Percentiles rank a stretch among this genome's conserved stretches.
phyloP scores from a whole-genome alignment of 37 sponge, comb jelly and placozoan species.

The Dysidea cf. avara region DNA sequence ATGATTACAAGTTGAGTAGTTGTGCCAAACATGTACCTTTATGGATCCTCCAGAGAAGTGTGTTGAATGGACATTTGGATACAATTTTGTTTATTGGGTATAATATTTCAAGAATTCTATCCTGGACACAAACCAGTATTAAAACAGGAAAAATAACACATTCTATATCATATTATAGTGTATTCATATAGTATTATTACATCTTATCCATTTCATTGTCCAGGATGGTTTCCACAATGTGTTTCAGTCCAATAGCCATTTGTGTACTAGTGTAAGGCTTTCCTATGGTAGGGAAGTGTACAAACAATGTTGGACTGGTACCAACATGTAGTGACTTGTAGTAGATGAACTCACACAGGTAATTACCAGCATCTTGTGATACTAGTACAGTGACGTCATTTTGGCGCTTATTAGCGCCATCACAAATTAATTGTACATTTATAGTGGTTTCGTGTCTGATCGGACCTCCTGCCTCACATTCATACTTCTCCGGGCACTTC shows the following conservation, averaged over 20 bases:
- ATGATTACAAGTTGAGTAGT: too few species aligned
- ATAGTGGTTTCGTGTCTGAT: conserved; percentile 21
- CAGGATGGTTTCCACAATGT: conserved; percentile 38
- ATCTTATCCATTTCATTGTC: too few species aligned
- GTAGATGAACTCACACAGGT: conserved; percentile 75
- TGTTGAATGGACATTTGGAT: too few species aligned
- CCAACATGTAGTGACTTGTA: conserved; percentile 52
- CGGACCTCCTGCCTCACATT: conserved; percentile 40
- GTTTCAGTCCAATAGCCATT: conserved; percentile 50
- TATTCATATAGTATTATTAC: too few species aligned
- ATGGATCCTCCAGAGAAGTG: too few species aligned
- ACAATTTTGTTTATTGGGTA: too few species aligned
- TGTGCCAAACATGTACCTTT: too few species aligned
- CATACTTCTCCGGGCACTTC: background rate
- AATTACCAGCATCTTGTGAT: conserved; percentile 68
- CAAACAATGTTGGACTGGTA: conserved; percentile 55
- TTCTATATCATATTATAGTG: too few species aligned
- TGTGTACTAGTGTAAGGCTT: conserved; percentile 48
- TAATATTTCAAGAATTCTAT: too few species aligned
- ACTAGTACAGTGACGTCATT: conserved; percentile 16
- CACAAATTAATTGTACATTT: conserved; percentile 5
- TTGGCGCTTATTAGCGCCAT: background rate
- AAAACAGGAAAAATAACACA: too few species aligned
- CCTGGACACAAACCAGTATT: too few species aligned
- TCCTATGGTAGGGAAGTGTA: conserved; percentile 62